phyloP scores from a whole-genome alignment of 2,888 invertebrate genomes.

The Acleris sparsana region DNA sequence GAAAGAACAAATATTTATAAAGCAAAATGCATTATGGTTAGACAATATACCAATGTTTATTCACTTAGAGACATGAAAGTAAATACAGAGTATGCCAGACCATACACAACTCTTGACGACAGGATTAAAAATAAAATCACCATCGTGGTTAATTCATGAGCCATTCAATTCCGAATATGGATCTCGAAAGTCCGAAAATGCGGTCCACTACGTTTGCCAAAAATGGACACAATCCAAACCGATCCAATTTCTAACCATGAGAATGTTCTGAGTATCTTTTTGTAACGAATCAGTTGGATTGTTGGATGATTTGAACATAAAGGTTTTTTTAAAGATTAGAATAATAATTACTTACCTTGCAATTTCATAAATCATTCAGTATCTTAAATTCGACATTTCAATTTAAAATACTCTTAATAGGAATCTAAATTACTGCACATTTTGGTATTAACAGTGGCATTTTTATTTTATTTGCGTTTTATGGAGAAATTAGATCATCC shows the following conservation, averaged over 20 bases:
- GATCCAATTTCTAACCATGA: slow-evolving; percentile 68
- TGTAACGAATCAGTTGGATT: slow-evolving; percentile 13
- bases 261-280: slow-evolving; percentile 25
- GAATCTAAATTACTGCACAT: too few species aligned
- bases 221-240: slow-evolving; percentile 58
- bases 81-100: slow-evolving; percentile 19
- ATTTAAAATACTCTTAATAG: too few species aligned
- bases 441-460: too few species aligned
- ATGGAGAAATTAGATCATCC: too few species aligned
- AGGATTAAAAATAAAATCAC: slow-evolving; percentile 54
- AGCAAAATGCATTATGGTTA: not conserved
- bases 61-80: slow-evolving; percentile 20
- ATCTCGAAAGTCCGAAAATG: slow-evolving; percentile 72
- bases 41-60: slow-evolving; percentile 11
- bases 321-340: not conserved
- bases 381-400: too few species aligned
- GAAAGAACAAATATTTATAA: not conserved
- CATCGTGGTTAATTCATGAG: slow-evolving; percentile 77
- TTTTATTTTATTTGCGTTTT: too few species aligned
- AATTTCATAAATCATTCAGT: too few species aligned
- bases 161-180: slow-evolving; percentile 77
- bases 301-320: slow-evolving; percentile 12
- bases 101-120: slow-evolving; percentile 25
- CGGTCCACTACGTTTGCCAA: slow-evolving; percentile 53
- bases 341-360: not conserved